These are phyloP conservation scores for Nesidiocoris tenuis DNA, from an alignment of 2,888 invertebrate species.

Conservation along the genomic window DNA sequence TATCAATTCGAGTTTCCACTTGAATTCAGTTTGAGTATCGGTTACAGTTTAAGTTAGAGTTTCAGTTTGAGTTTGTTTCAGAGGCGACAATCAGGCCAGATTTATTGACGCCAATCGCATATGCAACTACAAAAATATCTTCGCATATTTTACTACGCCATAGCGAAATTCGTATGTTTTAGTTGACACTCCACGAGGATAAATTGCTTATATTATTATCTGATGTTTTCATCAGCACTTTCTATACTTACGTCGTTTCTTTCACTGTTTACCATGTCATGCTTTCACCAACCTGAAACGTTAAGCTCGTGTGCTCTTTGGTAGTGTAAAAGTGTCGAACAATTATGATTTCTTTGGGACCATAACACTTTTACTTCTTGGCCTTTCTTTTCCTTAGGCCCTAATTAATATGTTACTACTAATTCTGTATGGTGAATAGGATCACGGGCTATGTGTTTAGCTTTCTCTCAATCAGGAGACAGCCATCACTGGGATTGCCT, in stretches of 20 bases:
- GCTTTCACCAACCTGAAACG: constrained; percentile 20
- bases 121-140: background rate
- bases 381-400: background rate
- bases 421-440: background rate
- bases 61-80: too few relatives aligned
- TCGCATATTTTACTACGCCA: background rate
- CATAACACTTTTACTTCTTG: constrained; percentile 3
- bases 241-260: constrained; percentile 4
- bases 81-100: too few relatives aligned
- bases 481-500: too few relatives aligned
- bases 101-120: background rate
- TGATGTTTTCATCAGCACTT: background rate
- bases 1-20: too few relatives aligned
- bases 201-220: background rate
- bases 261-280: constrained; percentile 17
- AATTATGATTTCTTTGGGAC: constrained; percentile 9
- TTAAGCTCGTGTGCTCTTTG: background rate
- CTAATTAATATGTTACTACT: background rate
- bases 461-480: background rate
- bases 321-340: constrained; percentile 7
- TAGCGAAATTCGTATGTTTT: background rate
- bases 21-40: too few relatives aligned
- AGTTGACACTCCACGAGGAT: background rate
- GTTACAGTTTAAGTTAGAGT: too few relatives aligned
- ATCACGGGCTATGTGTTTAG: background rate